Conservation (phyloP, 2,113 vertebrate species). For the Rhadina sibilatrix region DNA sequence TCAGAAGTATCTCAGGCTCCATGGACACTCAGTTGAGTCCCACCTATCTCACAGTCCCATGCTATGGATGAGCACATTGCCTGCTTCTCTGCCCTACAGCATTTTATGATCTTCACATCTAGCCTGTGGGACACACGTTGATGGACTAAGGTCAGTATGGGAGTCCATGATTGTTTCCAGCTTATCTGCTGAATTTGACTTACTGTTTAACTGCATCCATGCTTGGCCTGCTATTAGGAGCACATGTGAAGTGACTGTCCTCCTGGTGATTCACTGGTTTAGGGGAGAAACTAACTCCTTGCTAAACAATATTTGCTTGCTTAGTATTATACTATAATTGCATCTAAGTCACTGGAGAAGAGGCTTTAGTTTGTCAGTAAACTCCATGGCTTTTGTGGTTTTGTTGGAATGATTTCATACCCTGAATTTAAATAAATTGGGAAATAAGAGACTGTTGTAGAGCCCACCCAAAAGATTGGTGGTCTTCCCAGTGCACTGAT, state of each 20-base stretch:
- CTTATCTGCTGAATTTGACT: background rate
- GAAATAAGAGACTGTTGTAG: background rate
- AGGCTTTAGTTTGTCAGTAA: background rate
- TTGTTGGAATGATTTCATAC: constrained; percentile 3
- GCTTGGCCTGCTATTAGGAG: background rate
- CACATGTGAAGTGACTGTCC: background rate
- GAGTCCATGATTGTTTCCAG: background rate
- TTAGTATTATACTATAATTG: background rate
- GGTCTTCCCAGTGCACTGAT: background rate
- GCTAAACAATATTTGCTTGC: background rate
- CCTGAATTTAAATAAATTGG: background rate
- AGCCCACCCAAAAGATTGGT: constrained; percentile 16
- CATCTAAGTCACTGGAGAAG: background rate
- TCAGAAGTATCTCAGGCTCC: background rate
- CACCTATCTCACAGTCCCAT: background rate
- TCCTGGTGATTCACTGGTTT: background rate
- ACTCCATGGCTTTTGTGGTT: constrained; percentile 7
- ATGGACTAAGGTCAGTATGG: background rate
- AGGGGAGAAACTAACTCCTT: background rate
- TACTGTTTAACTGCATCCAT: background rate
- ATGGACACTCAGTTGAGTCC: background rate
- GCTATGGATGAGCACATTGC: background rate
- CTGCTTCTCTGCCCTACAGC: background rate
- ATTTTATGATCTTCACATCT: background rate
- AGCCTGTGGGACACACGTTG: background rate